A percentile compares a stretch with the other conserved stretches of the same genome.
phyloP scores from a whole-genome alignment of 35 echinoderm and acorn worm species.

The Apostichopus californicus region DNA sequence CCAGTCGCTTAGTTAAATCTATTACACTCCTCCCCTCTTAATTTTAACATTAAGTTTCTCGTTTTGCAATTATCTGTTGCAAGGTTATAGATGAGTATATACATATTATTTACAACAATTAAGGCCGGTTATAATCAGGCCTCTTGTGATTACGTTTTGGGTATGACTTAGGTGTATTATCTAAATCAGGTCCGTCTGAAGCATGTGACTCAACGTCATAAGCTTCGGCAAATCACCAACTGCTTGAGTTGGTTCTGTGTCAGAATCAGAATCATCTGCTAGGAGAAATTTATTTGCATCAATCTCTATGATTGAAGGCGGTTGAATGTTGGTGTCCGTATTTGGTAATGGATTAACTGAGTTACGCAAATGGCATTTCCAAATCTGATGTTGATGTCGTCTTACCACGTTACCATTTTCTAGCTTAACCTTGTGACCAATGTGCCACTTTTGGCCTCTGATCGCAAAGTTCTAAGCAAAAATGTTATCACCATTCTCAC shows the following conservation, averaged over 20 bases:
- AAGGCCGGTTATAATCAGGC: background rate
- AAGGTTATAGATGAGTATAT: background rate
- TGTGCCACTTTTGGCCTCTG: background rate
- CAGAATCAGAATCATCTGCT: too few relatives aligned
- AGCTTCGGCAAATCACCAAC: background rate
- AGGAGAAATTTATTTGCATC: background rate
- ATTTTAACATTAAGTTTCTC: background rate
- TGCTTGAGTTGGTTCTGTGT: background rate
- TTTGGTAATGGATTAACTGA: background rate
- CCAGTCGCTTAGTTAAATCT: background rate
- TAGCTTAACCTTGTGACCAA: background rate
- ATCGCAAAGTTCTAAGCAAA: slow-evolving; percentile 15
- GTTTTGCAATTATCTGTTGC: too few relatives aligned
- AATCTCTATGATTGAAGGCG: background rate
- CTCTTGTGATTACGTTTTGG: background rate
- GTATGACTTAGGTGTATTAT: too few relatives aligned
- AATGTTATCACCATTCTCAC: background rate
- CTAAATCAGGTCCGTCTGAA: background rate
- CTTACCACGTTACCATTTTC: background rate
- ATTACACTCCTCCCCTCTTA: background rate
- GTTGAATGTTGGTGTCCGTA: background rate
- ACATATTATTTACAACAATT: background rate
- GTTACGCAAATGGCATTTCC: background rate
- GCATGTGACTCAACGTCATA: background rate
- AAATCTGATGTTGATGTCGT: background rate